Evolutionary conservation across 92 coral and sea anemone species (phyloP), one percentile per base, ranked within the genome.

Genomic region (Phymanthus crucifer): DNA sequence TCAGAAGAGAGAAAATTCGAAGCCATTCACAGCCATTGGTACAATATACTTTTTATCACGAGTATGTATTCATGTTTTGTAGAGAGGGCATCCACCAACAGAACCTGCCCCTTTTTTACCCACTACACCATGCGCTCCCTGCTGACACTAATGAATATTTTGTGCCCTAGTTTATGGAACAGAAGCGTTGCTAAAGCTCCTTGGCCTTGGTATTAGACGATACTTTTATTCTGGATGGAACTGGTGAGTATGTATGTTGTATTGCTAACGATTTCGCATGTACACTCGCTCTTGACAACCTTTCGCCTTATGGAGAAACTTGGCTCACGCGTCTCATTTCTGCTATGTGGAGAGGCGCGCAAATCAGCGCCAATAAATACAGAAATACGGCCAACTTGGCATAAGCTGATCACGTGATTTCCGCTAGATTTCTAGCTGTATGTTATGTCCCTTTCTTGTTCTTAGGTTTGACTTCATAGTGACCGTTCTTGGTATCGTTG

Each of bases 141-240:
- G 4, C 11, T 10, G n/a, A 37, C 33, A 35, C 1, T 40, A 16
- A 64, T 23, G 26, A 29, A 43, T 21, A 85, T 77, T 70, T 36
- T 13, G 40, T 11, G n/a, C 43, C 21, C 16, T 38, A 94, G 98
- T 94, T 32, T 94, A 94, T 80, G 86, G 88, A 47, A 88, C 88
- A 12, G 98, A 94, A 86, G 95, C 98, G 36, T 65, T 87, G 1
- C 88, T 94, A 40, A 94, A 94, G 79, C 78, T 94, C 7, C 46
- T 94, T 45, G 98, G 94, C 21, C 89, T 92, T 26, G 98, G 98
- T 17, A 23, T 74, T 5, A 81, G 83, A 77, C 72, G 71, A 45
- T 94, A 94, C 74, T 90, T 94, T 68, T 82, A 78, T 34, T 94
- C 98, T 10, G 94, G 92, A 10, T 94, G 94, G 94, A 94, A 94